Evolutionary conservation across 2,888 invertebrate species (phyloP).

Genomic region (Acleris emargana): DNA sequence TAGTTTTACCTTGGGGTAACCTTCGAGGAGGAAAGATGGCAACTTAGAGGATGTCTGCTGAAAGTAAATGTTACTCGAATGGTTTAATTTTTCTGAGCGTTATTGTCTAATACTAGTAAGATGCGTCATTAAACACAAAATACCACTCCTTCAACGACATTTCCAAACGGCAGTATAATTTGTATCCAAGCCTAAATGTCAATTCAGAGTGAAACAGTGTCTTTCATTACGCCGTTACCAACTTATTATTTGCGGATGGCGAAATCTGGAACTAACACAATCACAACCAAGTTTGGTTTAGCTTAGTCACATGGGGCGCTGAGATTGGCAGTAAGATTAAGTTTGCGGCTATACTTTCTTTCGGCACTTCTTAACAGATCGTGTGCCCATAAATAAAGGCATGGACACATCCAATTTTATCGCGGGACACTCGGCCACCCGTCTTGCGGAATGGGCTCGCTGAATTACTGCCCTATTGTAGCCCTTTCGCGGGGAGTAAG

Average conservation of each 20-base stretch:
- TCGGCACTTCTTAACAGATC: constrained; percentile 37
- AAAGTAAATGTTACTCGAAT: too few species aligned
- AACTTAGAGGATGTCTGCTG: too few species aligned
- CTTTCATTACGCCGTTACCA: constrained; percentile 33
- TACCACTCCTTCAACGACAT: constrained; percentile 4
- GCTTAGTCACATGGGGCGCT: not conserved
- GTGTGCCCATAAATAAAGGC: constrained; percentile 33
- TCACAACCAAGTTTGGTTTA: not conserved
- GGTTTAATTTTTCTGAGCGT: too few species aligned
- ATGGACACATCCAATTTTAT: constrained; percentile 38
- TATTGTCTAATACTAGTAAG: too few species aligned
- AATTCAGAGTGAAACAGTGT: constrained; percentile 30
- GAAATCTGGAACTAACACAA: constrained; percentile 1
- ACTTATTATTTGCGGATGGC: constrained; percentile 11
- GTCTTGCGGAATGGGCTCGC: constrained; percentile 32
- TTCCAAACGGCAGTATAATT: constrained; percentile 29
- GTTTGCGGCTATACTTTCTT: constrained; percentile 29
- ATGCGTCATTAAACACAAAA: too few species aligned
- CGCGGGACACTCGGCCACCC: constrained; percentile 35
- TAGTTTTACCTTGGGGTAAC: too few species aligned
- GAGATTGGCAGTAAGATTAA: constrained; percentile 9
- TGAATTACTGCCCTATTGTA: constrained; percentile 34
- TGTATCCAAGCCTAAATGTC: constrained; percentile 23
- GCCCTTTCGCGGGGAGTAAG: constrained; percentile 20
- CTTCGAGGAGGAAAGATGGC: too few species aligned